Evolutionary conservation across 2,797 vertebrate genomes (phyloP).

Genomic region (Poecilia gillii): DNA sequence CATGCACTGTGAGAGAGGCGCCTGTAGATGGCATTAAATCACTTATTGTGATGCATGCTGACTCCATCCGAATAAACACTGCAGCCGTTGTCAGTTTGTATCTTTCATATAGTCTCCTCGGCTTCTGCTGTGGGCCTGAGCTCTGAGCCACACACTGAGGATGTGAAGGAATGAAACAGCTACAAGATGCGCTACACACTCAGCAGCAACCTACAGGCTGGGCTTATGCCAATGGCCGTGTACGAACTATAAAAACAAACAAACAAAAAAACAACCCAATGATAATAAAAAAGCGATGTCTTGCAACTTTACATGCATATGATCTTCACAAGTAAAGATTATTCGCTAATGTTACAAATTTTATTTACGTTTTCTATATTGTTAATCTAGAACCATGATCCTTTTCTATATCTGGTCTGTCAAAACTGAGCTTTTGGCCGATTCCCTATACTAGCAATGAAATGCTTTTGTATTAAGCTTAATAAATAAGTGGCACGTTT

Average conservation of each 20-base stretch:
- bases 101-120: neutral
- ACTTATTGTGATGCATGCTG: conserved; percentile 44
- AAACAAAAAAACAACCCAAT: too few relatives aligned
- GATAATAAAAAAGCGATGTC: too few relatives aligned
- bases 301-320: too few relatives aligned
- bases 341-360: neutral
- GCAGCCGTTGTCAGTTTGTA: conserved; percentile 28
- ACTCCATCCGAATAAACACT: conserved; percentile 32
- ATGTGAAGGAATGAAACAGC: conserved; percentile 21
- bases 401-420: neutral
- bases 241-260: neutral
- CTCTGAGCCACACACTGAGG: conserved; percentile 20
- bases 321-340: neutral
- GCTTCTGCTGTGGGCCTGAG: conserved; percentile 39
- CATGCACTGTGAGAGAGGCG: conserved; percentile 34
- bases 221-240: neutral
- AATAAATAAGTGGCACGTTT: neutral
- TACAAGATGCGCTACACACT: neutral
- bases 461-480: neutral
- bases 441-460: neutral
- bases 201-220: neutral
- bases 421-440: neutral
- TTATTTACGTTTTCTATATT: neutral
- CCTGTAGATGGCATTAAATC: conserved; percentile 70
- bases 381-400: neutral